Evolutionary conservation across 2,888 invertebrate species (phyloP), one percentile per base, ranked within the genome.

Genomic region (Drosophila parthenogenetica): DNA sequence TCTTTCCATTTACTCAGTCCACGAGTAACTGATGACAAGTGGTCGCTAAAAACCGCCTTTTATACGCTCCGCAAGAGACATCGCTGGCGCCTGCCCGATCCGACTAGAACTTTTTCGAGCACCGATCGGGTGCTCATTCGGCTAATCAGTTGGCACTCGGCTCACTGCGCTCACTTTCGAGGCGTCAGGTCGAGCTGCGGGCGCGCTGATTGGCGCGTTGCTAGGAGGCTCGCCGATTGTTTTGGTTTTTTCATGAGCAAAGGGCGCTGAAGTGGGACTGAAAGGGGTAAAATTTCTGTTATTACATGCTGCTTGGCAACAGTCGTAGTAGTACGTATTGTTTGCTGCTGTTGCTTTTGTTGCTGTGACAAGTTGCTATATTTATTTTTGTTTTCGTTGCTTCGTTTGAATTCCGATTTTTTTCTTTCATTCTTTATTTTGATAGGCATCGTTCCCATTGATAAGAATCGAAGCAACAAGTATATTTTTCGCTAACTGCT

Each of bases 1-100:
- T 91, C 91, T 91, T 91, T 91, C 91, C 91, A 91, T 91, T 89
- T 91, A 91, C 91, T 90, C 84, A 80, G 79, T 76, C 75, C 81
- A 85, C 90, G 85, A 91, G 90, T 89, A 90, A 91, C 91, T 91
- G 90, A 89, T 90, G 87, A 72, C 79, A 58, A 65, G 68, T 63
- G 54, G 42, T 16, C 25, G 49, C 57, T 32, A 32, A 71, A 71
- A 19, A 60, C 76, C 62, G 79, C 82, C 84, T 91, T 91, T 87
- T 91, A 91, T 91, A 91, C 86, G 51, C 69, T 57, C 29, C 58
- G 53, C n/a, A 11, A 25, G 29, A 32, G 51, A 45, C 42, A 46
- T 35, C 32, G 50, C 68, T 55, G 61, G 35, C 51, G 65, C 42
- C 69, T 66, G 66, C 43, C 63, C 74, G 78, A 77, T 61, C 29